Evolutionary conservation across 1,140 invertebrate species (phyloP), one percentile per base, ranked within the genome.

Genomic region (Trachymyrmex septentrionalis): DNA sequence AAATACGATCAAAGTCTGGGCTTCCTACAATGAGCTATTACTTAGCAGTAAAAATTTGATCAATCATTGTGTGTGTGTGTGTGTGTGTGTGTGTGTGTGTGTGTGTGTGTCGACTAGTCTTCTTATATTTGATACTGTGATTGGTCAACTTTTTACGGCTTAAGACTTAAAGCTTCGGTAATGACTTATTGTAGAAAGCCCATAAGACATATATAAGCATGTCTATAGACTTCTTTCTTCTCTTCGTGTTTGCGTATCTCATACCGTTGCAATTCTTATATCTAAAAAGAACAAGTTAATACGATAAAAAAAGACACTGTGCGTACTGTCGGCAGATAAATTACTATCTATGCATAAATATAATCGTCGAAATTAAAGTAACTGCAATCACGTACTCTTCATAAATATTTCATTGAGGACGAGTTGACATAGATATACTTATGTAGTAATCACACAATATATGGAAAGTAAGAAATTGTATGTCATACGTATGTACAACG

Each of bases 361-460:
- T 44, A n/a, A 19, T 24, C 38, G 16, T 48, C 55, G 55, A 61
- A 48, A 34, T 34, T 34, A 34, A 59, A 30, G 48, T 75, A 75
- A 76, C 21, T 30, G 14, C 66, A 48, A 44, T 57, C 16, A 30
- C 30, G n/a, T 69, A 57, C n/a, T 55, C 38, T 21, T 50, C 24
- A n/a, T 84, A 34, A 73, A 84, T 75, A 57, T 84, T 84, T 84
- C 69, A 84, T 63, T 50, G 80, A 73, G 80, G 69, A 63, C 80
- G 44, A 75, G 69, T 75, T 84, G 80, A 63, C 69, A 50, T 75
- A 84, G 80, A 84, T 75, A 84, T 75, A 27, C 55, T 14, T 14
- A 61, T 10, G 38, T 2, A 16, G 19, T 61, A 82, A 71, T 82
- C 80, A 38, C 80, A 24, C 67, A 3, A 75, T 84, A 59, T 84